Evolutionary conservation across 2,888 invertebrate species (phyloP), one percentile per base, ranked within the genome.

Genomic region (Eupeodes luniger): DNA sequence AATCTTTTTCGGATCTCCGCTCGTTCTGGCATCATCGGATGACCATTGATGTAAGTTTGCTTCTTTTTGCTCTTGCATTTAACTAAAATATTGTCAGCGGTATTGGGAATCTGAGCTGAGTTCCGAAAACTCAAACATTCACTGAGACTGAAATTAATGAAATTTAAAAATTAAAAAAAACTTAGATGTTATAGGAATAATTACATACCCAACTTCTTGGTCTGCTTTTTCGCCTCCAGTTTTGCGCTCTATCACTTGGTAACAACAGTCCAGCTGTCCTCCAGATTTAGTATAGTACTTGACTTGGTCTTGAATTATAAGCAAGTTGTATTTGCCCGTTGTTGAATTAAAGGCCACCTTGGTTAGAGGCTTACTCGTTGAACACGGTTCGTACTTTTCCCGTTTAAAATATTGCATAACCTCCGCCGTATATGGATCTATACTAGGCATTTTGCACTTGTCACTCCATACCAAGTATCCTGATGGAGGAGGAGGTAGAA

Each of bases 381-480:
- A 93, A 91, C 96, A 96, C 0, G 94, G 90, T 84, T 94, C 94
- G 89, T 95, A 95, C 81, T 94, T 94, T 81, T 94, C 93, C 36
- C 94, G 94, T 61, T 94, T 94, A 84, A 95, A 94, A 87, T 94
- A 94, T 82, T 94, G 92, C 92, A 94, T 94, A 14, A 95, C 94
- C 85, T 95, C 94, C 7, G 91, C 90, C 81, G 95, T 95, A 89
- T 95, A 95, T 6, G 96, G 94, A 91, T 96, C 94, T 81, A 95
- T 90, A 86, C 95, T 95, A 16, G 95, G 94, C 91, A 96, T 96
- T 91, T 94, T 95, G 91, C 96, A 96, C 91, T 94, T 95, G 55
- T 95, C 94, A 91, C 95, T 96, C 94, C 95, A 94, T 11, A 94
- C 94, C 53, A 94, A 91, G 90, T 92, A 94, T 84, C 93, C 94